A percentile compares a stretch with the other conserved stretches of the same genome.
Evolutionary conservation across 2,888 invertebrate species (phyloP).

Genomic region (Onthophagus sagittarius): DNA sequence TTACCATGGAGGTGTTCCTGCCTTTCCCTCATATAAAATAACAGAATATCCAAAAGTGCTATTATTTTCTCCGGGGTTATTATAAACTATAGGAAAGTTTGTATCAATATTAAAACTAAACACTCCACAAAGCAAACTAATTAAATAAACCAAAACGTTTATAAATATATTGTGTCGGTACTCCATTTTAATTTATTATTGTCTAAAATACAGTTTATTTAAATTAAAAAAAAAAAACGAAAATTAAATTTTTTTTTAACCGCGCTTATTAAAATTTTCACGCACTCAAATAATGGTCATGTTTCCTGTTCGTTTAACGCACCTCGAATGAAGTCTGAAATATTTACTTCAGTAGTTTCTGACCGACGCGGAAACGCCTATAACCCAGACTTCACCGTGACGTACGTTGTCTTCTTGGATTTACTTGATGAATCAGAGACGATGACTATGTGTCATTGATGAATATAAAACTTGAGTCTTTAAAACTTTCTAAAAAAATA

Average conservation of each 20-base stretch:
- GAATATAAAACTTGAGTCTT: not conserved
- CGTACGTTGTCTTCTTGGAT: not conserved
- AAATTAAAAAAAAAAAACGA: no score
- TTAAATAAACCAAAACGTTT: not conserved
- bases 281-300: not conserved
- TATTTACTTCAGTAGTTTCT: not conserved
- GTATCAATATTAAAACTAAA: constrained; percentile 39
- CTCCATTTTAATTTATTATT: not conserved
- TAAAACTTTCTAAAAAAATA: no score
- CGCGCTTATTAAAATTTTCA: no score
- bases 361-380: not conserved
- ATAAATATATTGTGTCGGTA: not conserved
- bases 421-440: not conserved
- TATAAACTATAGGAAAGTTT: constrained; percentile 35
- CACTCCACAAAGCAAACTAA: not conserved
- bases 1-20: constrained; percentile 32
- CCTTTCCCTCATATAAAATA: constrained; percentile 33
- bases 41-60: constrained; percentile 45
- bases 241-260: no score
- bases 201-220: no score
- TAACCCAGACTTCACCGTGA: not conserved
- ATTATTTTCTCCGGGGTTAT: constrained; percentile 21
- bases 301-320: not conserved
- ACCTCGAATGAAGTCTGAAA: not conserved
- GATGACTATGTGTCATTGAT: not conserved